These are phyloP conservation scores for Lophius americanus DNA, from an alignment of 2,797 vertebrate species.

Conservation along the genomic window DNA sequence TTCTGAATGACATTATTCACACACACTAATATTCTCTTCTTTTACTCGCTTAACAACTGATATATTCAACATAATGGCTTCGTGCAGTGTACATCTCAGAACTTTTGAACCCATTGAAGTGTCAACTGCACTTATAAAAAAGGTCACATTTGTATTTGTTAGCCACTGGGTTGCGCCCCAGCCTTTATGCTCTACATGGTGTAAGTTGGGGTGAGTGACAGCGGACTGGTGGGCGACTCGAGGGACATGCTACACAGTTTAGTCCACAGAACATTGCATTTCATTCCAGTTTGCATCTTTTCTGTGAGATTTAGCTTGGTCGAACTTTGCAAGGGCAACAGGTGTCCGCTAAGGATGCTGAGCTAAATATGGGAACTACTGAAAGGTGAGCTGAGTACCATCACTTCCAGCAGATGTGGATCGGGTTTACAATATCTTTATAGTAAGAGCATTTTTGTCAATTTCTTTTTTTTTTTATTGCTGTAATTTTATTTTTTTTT, in stretches of 20 bases:
- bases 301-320: conserved; percentile 33
- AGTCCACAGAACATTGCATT: conserved; percentile 17
- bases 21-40: conserved; percentile 76
- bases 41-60: conserved; percentile 56
- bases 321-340: conserved; percentile 56
- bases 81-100: conserved; percentile 53
- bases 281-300: conserved; percentile 26
- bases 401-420: conserved; percentile 17
- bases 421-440: conserved; percentile 2
- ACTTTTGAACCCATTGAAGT: conserved; percentile 68
- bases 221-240: conserved; percentile 33
- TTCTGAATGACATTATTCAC: conserved; percentile 82
- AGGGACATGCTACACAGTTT: conserved; percentile 22
- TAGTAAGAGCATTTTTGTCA: neutral
- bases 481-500: neutral
- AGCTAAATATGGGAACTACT: conserved; percentile 80
- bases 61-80: conserved; percentile 60
- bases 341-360: conserved; percentile 61
- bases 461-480: conserved; percentile 4
- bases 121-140: conserved; percentile 46
- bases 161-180: conserved; percentile 27
- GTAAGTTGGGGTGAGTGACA: conserved; percentile 51
- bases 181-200: conserved; percentile 36
- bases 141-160: conserved; percentile 55
- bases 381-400: conserved; percentile 79